A percentile compares a stretch with the other conserved stretches of the same genome.
Conservation (phyloP, 2,888 invertebrate genomes). For the Trichopria drosophilae region DNA sequence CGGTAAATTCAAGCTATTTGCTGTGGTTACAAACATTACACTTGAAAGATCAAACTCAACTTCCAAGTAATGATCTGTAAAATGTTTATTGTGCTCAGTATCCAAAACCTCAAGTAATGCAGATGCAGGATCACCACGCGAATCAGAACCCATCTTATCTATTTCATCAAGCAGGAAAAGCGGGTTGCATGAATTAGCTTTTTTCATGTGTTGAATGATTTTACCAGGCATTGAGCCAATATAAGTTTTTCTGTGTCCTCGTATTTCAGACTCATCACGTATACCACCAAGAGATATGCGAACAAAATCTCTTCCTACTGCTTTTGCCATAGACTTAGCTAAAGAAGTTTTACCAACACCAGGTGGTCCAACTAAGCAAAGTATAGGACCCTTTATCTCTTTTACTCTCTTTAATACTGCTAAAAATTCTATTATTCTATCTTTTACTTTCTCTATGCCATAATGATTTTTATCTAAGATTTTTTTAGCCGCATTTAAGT, state of each 20-base stretch:
- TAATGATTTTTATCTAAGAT: constrained; percentile 23
- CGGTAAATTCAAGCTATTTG: constrained; percentile 20
- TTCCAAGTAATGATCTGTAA: constrained; percentile 25
- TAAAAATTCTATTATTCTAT: constrained; percentile 25
- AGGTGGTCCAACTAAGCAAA: constrained; percentile 26
- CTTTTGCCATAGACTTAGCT: constrained; percentile 21
- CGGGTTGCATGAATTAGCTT: constrained; percentile 21
- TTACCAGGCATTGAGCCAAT: constrained; percentile 27
- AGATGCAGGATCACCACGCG: constrained; percentile 26
- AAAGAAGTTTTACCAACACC: constrained; percentile 28
- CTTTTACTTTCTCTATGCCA: constrained; percentile 26
- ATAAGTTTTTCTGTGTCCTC: constrained; percentile 28
- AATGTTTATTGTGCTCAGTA: constrained; percentile 24
- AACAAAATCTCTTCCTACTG: constrained; percentile 22
- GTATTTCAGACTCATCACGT: constrained; percentile 23
- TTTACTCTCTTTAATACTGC: constrained; percentile 17
- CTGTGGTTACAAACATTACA: constrained; percentile 26
- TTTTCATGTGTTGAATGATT: constrained; percentile 22
- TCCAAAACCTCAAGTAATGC: constrained; percentile 28
- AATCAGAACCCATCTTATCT: constrained; percentile 27
- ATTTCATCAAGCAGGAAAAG: constrained; percentile 27
- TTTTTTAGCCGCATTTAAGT: constrained; percentile 17
- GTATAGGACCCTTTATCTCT: constrained; percentile 19
- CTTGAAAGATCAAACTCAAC: constrained; percentile 23
- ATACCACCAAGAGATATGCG: constrained; percentile 23